Evolutionary conservation across 2,888 invertebrate genomes (phyloP).

Genomic region (Drymonia ruficornis): DNA sequence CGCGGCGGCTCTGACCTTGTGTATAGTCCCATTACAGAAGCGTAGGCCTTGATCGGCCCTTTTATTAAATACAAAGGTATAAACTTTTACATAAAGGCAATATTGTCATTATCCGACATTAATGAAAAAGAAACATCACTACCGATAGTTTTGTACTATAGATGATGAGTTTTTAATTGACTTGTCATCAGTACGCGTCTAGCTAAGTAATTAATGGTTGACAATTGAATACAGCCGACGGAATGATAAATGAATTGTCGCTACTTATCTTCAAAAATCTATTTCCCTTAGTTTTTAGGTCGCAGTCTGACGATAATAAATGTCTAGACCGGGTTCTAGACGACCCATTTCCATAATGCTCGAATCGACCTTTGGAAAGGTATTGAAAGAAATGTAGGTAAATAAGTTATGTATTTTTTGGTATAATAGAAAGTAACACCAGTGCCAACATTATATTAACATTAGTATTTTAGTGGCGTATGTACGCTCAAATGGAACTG

Average conservation of each 20-base stretch:
- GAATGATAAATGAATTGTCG: slow-evolving; percentile 18
- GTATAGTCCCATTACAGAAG: too few relatives aligned
- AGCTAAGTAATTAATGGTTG: slow-evolving; percentile 1
- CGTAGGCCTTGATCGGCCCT: too few relatives aligned
- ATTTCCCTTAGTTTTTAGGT: slow-evolving; percentile 34
- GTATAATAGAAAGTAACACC: too few relatives aligned
- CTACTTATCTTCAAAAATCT: slow-evolving; percentile 18
- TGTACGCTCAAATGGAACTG: too few relatives aligned
- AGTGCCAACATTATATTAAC: too few relatives aligned
- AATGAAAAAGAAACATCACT: slow-evolving; percentile 1
- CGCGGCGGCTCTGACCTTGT: too few relatives aligned
- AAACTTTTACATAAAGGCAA: neutral
- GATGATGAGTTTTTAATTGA: slow-evolving; percentile 16
- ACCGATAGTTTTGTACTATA: neutral
- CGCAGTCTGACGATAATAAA: slow-evolving; percentile 21
- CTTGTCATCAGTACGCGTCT: slow-evolving; percentile 11
- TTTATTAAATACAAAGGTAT: neutral
- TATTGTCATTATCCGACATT: too few relatives aligned
- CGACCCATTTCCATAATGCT: slow-evolving; percentile 13
- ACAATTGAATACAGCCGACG: slow-evolving; percentile 3
- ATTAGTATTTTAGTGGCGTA: too few relatives aligned
- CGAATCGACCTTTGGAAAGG: slow-evolving; percentile 7
- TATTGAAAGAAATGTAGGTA: neutral
- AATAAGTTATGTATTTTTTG: neutral
- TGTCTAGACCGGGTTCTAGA: slow-evolving; percentile 20